Percentiles rank a stretch among this genome's conserved stretches.
These are phyloP conservation scores for Platygyra sinensis DNA, from an alignment of 64 coral and sea anemone genomes.

Conservation along the genomic window DNA sequence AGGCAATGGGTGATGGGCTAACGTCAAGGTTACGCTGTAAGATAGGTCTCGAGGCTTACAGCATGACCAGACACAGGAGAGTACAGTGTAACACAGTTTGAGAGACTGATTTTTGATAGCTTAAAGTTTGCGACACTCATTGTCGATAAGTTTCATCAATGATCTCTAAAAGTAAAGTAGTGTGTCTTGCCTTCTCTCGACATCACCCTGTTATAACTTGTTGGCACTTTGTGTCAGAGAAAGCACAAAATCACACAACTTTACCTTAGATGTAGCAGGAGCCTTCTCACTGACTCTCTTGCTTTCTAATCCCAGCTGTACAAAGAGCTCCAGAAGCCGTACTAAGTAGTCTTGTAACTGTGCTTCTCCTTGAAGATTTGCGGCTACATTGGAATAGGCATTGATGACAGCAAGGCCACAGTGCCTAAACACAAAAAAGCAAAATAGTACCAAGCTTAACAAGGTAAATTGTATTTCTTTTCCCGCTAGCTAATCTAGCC, in stretches of 20 bases:
- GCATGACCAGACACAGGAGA: too few relatives aligned
- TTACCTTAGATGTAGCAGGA: constrained; percentile 75
- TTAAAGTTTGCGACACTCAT: too few relatives aligned
- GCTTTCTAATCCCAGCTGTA: constrained; percentile 94
- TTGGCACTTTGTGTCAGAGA: neutral
- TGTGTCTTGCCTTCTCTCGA: neutral
- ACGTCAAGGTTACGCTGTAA: too few relatives aligned
- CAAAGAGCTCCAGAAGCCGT: constrained; percentile 91
- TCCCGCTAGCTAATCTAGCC: too few relatives aligned
- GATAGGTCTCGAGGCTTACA: too few relatives aligned
- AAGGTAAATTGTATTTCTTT: too few relatives aligned
- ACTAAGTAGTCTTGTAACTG: constrained; percentile 91
- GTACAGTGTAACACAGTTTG: too few relatives aligned
- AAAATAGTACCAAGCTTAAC: too few relatives aligned
- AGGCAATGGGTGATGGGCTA: too few relatives aligned
- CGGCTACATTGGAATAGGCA: constrained; percentile 82
- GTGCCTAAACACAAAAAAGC: constrained; percentile 45
- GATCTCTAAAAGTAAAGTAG: too few relatives aligned
- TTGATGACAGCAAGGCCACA: constrained; percentile 92
- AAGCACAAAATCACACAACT: neutral
- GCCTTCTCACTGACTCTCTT: constrained; percentile 89
- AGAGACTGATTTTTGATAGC: too few relatives aligned
- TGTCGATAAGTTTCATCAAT: too few relatives aligned
- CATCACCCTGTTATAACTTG: neutral
- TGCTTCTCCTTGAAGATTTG: constrained; percentile 73